Evolutionary conservation across 2,888 invertebrate species (phyloP), one percentile per base, ranked within the genome.

Genomic region (Masnerella sp.): DNA sequence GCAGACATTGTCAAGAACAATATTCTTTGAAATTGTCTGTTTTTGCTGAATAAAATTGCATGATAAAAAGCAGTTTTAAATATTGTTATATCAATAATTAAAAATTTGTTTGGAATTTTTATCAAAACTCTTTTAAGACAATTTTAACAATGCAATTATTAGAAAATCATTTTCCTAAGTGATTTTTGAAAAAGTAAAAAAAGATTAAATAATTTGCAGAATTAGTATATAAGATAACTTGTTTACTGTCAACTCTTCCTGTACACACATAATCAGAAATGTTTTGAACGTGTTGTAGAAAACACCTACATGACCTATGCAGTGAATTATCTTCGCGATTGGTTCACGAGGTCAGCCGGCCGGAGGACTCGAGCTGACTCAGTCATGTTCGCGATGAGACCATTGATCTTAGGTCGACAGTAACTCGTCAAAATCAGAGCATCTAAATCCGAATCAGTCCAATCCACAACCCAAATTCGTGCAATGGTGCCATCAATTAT

Each of bases 281-380:
- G 34, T 42, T 58, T 25, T 11, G 18, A n/a, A n/a, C 45, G 8
- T 42, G 12, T n/a, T 49, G 17, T 12, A 71, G 51, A 43, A 59
- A 71, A 62, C 64, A 68, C 58, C 49, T 61, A 51, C 40, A 28
- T 75, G 73, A 75, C 65, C 65, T 73, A 73, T 58, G 58, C 62
- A 52, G 30, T 56, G 61, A 69, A 61, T 75, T 69, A 72, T 75
- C 72, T 58, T 52, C 15, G 47, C 32, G 69, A 70, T 47, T 69
- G 59, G 73, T 70, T 75, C 75, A 75, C 51, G 69, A 59, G 75
- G 75, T 75, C 72, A 75, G 15, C 25, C 58, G 52, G 73, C 28
- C 49, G 12, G 42, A 47, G 65, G 72, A 69, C 38, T 69, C 49
- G 61, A 54, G 51, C 43, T 36, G 64, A 49, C 49, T 69, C 68